Conservation (phyloP, 2,888 invertebrate genomes). For the Drosophila rubida region DNA sequence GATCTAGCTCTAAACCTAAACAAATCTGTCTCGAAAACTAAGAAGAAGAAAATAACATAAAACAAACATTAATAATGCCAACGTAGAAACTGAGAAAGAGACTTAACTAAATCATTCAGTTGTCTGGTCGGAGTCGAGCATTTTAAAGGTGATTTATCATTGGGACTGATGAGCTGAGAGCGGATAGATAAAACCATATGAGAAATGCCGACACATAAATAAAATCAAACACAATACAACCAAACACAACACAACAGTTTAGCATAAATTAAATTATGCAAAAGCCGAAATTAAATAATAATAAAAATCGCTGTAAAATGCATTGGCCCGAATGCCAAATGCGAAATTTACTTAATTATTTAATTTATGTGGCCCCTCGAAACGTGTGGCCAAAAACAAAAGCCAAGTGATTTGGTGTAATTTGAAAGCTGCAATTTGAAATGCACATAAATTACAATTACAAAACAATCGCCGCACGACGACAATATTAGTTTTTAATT, state of each 20-base stretch:
- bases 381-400: constrained; percentile 27
- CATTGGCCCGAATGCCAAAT: constrained; percentile 20
- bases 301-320: constrained; percentile 49
- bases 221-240: no score
- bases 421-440: constrained; percentile 58
- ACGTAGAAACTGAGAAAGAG: constrained; percentile 16
- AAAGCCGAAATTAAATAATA: constrained; percentile 68
- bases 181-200: constrained; percentile 24
- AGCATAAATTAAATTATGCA: constrained; percentile 75
- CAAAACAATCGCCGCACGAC: constrained; percentile 24
- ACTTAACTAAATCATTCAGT: constrained; percentile 65
- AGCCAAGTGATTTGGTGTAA: constrained; percentile 35
- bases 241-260: constrained; percentile 49
- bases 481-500: constrained; percentile 76
- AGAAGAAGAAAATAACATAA: constrained; percentile 8
- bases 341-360: constrained; percentile 73
- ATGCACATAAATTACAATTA: constrained; percentile 73
- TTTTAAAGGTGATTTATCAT: constrained; percentile 75
- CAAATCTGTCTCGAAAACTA: not conserved
- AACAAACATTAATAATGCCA: constrained; percentile 69
- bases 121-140: constrained; percentile 48
- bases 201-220: constrained; percentile 51
- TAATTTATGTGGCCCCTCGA: constrained; percentile 60
- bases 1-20: constrained; percentile 1
- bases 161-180: constrained; percentile 52